A percentile compares a stretch with the other conserved stretches of the same genome.
Evolutionary conservation across 2,113 vertebrate genomes (phyloP).

Genomic region (Oreotrochilus melanogaster): DNA sequence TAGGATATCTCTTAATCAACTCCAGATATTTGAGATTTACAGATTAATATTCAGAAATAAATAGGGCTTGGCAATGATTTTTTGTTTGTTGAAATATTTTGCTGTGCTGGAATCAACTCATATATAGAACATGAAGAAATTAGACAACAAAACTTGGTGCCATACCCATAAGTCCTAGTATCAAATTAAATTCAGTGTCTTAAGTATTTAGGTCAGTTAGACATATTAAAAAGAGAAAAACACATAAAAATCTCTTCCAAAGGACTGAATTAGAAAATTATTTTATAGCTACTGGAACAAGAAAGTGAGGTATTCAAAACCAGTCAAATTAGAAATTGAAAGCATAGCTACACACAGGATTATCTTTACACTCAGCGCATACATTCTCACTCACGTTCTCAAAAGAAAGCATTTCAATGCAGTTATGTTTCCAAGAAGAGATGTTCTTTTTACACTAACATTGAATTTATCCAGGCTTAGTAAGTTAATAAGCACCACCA

Average conservation of each 20-base stretch:
- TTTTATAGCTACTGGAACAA: not conserved
- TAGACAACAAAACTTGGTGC: not conserved
- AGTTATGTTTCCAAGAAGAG: not conserved
- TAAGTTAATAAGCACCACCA: rapidly evolving
- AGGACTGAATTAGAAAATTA: not conserved
- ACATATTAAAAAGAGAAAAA: not conserved
- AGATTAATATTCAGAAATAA: not conserved
- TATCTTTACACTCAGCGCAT: rapidly evolving
- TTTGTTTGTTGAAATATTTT: not conserved
- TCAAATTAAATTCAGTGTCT: not conserved
- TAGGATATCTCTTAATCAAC: not conserved
- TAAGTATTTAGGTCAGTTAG: not conserved
- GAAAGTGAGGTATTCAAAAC: not conserved
- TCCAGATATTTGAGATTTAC: not conserved
- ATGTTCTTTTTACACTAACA: not conserved
- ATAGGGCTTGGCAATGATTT: not conserved
- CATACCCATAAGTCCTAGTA: not conserved
- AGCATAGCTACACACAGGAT: not conserved
- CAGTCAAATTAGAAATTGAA: not conserved
- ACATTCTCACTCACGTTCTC: not conserved
- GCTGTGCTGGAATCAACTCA: not conserved
- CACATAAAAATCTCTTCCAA: not conserved
- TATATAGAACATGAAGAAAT: not conserved
- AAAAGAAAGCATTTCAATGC: not conserved
- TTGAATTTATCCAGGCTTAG: not conserved